Base-by-base conservation (phyloP, 2,113 vertebrate genomes). In the Bubo bubo region DNA sequence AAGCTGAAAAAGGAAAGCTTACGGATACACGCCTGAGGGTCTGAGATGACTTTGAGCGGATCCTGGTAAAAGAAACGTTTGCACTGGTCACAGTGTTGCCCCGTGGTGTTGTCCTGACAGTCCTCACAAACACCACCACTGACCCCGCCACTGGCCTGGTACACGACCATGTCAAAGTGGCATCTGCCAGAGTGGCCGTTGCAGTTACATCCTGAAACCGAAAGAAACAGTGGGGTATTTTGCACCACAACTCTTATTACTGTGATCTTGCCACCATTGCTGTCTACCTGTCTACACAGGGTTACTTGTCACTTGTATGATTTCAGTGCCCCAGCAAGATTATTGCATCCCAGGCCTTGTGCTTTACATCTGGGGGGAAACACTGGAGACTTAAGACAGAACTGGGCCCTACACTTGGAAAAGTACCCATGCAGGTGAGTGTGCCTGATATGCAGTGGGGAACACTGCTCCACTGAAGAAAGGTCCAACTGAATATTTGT, bases 111-210 rank as follows among this genome's bases (percentile, higher is more conserved):
- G 80, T 99, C 95, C 67, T 86, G 97, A 39, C 99, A 99, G 95
- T 98, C 80, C 2, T 99, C 99, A 86, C 99, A 99, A 58, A 99
- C 97, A 1, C 99, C 98, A 1, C 99, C 98, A 1, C 98, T 99
- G 75, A 93, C 70, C 8, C 97, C 91, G 0, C 98, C 98, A 0
- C 97, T 99, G 5, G 93, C 97, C 50, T 96, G 86, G 50, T 98
- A 99, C 17, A 76, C 87, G 0, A 91, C 82, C 58, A 88, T 73
- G 85, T 99, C 98, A 49, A 99, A 99, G 97, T 98, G 98, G 86
- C 99, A 99, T 3, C 86, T 98, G 76, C 98, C 98, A 2, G 99
- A 98, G 91, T 99, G 99, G 35, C 98, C 91, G 1, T 99, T 98
- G 90, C 99, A 99, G 93, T 98, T 97, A 85, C 99, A 99, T 6